Conservation (phyloP, 2,888 invertebrate genomes). For the Hydraecia micacea region DNA sequence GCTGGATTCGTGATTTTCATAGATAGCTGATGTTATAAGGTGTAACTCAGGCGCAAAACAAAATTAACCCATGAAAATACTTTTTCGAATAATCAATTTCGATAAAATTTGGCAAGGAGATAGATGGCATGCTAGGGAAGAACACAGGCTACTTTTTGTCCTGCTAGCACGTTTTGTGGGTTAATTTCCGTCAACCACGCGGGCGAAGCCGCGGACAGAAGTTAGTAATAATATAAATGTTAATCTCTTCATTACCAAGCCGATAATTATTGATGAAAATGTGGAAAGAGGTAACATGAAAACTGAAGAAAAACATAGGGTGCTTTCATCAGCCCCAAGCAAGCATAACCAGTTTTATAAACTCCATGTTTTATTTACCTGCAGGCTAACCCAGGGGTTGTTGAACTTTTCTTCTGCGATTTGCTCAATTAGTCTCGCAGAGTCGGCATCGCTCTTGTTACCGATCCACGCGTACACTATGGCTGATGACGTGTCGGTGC, state of each 20-base stretch:
- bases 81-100: no score
- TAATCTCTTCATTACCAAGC: neutral
- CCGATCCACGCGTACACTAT: constrained; percentile 99
- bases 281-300: neutral
- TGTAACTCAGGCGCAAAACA: no score
- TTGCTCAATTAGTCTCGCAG: constrained; percentile 96
- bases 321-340: neutral
- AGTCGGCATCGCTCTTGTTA: constrained; percentile 95
- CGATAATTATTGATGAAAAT: neutral
- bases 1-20: no score
- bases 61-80: no score
- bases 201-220: no score
- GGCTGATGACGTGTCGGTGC: constrained; percentile 93
- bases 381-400: constrained; percentile 94
- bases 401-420: constrained; percentile 98
- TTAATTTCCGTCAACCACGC: no score
- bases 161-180: no score
- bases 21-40: no score
- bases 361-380: constrained; percentile 87
- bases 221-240: neutral
- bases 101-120: no score
- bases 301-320: neutral
- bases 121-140: no score
- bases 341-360: neutral
- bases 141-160: no score